Evolutionary conservation across 2,113 vertebrate species (phyloP).

Genomic region (Paraplagusia blochii): DNA sequence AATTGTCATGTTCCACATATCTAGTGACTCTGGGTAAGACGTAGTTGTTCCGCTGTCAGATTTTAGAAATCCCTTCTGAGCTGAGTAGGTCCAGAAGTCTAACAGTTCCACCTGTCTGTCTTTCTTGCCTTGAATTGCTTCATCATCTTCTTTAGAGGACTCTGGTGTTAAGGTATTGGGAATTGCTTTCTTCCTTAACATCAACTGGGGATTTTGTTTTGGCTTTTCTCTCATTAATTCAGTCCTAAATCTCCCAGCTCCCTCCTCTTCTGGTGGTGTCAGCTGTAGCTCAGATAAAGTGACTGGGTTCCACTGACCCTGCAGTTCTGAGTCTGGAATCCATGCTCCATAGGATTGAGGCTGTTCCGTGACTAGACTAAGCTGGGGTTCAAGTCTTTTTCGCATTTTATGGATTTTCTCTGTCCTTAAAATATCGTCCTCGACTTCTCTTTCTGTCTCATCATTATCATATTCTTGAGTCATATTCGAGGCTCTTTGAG

Average conservation of each 20-base stretch:
- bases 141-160: slow-evolving; percentile 72
- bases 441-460: slow-evolving; percentile 20
- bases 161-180: slow-evolving; percentile 62
- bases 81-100: slow-evolving; percentile 68
- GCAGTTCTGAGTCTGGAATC: slow-evolving; percentile 39
- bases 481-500: slow-evolving; percentile 76
- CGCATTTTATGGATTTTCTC: slow-evolving; percentile 22
- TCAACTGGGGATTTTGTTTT: slow-evolving; percentile 24
- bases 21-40: slow-evolving; percentile 66
- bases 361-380: slow-evolving; percentile 63
- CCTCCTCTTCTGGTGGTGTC: slow-evolving; percentile 64
- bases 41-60: slow-evolving; percentile 60
- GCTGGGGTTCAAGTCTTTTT: slow-evolving; percentile 59
- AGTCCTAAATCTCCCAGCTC: slow-evolving; percentile 30
- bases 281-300: slow-evolving; percentile 61
- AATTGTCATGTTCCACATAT: slow-evolving; percentile 71
- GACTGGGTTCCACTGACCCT: slow-evolving; percentile 53
- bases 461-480: slow-evolving; percentile 59
- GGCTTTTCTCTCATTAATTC: slow-evolving; percentile 6
- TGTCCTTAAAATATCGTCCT: slow-evolving; percentile 22
- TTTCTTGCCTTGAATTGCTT: slow-evolving; percentile 40
- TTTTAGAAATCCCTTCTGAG: slow-evolving; percentile 67
- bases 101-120: slow-evolving; percentile 40
- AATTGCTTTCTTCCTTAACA: slow-evolving; percentile 38
- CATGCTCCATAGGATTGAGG: slow-evolving; percentile 52